Conservation (phyloP, 2,113 vertebrate genomes). For the Prietella phreatophila region DNA sequence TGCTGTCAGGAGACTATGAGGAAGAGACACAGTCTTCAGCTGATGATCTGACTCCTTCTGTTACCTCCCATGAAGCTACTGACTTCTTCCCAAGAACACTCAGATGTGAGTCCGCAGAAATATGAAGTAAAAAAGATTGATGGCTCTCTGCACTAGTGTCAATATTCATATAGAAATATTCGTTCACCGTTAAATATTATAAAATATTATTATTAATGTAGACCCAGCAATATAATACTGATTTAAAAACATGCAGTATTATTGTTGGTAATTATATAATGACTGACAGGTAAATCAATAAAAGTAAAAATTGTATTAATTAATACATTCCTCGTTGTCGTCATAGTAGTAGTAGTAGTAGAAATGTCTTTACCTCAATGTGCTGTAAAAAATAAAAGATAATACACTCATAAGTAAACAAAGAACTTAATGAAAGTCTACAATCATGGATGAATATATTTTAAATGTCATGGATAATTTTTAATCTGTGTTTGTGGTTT, state of each 20-base stretch:
- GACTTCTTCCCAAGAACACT: conserved; percentile 96
- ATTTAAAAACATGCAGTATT: background rate
- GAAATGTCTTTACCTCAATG: background rate
- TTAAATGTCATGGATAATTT: background rate
- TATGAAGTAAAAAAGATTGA: background rate
- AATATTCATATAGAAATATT: background rate
- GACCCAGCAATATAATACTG: background rate
- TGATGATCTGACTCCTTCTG: conserved; percentile 95
- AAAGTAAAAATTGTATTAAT: too few relatives aligned
- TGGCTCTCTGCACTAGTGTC: background rate
- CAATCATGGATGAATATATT: background rate
- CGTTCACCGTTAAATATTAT: background rate
- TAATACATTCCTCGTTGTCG: too few relatives aligned
- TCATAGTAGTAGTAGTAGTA: background rate
- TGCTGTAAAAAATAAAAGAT: background rate
- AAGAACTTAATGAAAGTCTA: background rate
- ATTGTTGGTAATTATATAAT: background rate
- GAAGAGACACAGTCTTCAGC: conserved; percentile 99
- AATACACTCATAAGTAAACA: background rate
- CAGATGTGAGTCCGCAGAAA: conserved; percentile 80
- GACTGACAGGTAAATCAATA: background rate
- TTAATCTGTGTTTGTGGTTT: background rate
- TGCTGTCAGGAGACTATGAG: conserved; percentile 93
- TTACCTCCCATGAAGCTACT: conserved; percentile 92
- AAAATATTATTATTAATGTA: background rate